Evolutionary conservation across 2,797 vertebrate species (phyloP), one percentile per base, ranked within the genome.

Genomic region (Glossophaga mutica): DNA sequence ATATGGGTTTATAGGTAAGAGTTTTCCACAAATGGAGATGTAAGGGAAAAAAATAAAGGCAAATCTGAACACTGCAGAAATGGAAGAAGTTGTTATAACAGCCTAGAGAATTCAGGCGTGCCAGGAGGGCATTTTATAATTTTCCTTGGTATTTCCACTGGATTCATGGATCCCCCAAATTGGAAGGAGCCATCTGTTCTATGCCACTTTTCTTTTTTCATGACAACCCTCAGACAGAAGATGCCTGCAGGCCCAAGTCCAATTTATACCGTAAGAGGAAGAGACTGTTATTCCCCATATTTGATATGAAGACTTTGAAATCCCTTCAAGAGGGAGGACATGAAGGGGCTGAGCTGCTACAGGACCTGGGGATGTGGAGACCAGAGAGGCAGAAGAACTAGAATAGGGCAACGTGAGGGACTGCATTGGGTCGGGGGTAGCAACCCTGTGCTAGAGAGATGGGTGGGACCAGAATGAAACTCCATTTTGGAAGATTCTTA

Each of bases 201-300:
- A 94, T 11, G 74, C 29, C 73, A 42, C 76, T 78, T 92, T 92
- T 92, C 57, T 82, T 67, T 84, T 87, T 89, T 90, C 86, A 85
- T 57, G 77, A 92, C n/a, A 81, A 73, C 65, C 14, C 50, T 88
- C 85, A 90, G 76, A 78, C 29, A 92, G 77, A 39, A 87, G 76
- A 95, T 14, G 76, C 88, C 76, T 87, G 9, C 4, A 71, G 94
- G 42, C 70, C 52, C 81, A 93, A 91, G 96, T 92, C 55, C 89
- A 95, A 93, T 91, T 86, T 94, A 87, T n/a, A 83, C 87, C 87
- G 74, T 81, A 88, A 92, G 96, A 95, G 82, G 26, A 95, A 92
- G 9, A 71, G 81, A 81, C 48, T 46, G 76, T 50, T 34, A 59
- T 81, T 70, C 5, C 55, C 83, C 73, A 46, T 3, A 16, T 37